A percentile compares a stretch with the other conserved stretches of the same genome.
phyloP scores from a whole-genome alignment of 2,888 invertebrate species.

The Hypomecis punctinalis region DNA sequence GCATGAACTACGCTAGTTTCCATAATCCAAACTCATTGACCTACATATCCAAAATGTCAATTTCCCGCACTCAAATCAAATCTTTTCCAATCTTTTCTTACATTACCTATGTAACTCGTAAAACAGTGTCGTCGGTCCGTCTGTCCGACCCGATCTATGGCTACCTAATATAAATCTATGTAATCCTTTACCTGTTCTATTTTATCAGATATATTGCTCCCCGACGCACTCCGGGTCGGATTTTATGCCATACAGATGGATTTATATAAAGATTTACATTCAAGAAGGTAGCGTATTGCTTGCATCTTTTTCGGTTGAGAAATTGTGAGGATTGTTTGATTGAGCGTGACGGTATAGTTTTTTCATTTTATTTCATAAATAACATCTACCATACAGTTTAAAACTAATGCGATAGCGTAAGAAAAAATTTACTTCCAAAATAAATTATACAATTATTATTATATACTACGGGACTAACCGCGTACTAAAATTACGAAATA shows the following conservation, averaged over 20 bases:
- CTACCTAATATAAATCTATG: conserved; percentile 7
- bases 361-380: too few relatives aligned
- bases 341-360: too few relatives aligned
- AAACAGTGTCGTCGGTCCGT: conserved; percentile 41
- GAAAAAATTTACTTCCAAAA: too few relatives aligned
- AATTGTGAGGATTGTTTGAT: not conserved
- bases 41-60: too few relatives aligned
- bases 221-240: conserved; percentile 23
- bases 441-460: too few relatives aligned
- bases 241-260: conserved; percentile 27
- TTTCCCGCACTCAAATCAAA: too few relatives aligned
- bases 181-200: conserved; percentile 37
- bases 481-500: too few relatives aligned
- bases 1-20: too few relatives aligned
- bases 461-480: too few relatives aligned
- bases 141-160: conserved; percentile 25
- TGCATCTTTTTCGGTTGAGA: not conserved
- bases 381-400: too few relatives aligned
- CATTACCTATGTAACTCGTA: conserved; percentile 30
- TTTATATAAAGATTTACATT: conserved; percentile 38
- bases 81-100: not conserved
- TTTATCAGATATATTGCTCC: conserved; percentile 26
- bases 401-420: too few relatives aligned
- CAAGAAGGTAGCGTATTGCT: conserved; percentile 18
- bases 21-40: too few relatives aligned